Conservation (phyloP, 37 sponge, comb jelly and placozoan genomes). For the Tethya wilhelma region DNA sequence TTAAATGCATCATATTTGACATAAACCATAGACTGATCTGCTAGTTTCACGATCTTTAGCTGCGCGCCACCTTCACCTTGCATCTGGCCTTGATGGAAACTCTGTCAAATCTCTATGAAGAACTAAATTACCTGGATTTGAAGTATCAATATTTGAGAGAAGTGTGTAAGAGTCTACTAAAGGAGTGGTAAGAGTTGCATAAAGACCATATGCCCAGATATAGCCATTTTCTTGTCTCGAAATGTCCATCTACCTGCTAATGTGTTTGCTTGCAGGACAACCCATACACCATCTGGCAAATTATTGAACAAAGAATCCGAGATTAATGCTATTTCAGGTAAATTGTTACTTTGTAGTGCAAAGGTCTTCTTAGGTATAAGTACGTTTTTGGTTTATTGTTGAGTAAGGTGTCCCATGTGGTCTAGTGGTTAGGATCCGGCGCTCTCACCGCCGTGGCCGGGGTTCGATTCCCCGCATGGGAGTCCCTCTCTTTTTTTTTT, state of each 20-base stretch:
- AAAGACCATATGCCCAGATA: neutral
- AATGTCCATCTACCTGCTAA: too few relatives aligned
- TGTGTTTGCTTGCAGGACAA: too few relatives aligned
- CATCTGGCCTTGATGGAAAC: too few relatives aligned
- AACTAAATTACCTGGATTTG: conserved; percentile 19
- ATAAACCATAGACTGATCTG: too few relatives aligned
- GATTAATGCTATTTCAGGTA: neutral
- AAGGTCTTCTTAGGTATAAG: neutral
- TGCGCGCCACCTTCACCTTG: too few relatives aligned
- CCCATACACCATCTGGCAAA: too few relatives aligned
- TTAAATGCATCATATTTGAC: too few relatives aligned
- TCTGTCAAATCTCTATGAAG: conserved; percentile 9
- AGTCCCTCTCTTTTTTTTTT: conserved; percentile 34
- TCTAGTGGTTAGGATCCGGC: conserved; percentile 91
- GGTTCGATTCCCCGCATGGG: conserved; percentile 92
- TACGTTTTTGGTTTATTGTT: too few relatives aligned
- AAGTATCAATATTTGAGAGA: conserved; percentile 57
- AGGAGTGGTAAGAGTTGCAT: conserved; percentile 28
- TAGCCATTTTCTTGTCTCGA: neutral
- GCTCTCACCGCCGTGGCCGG: conserved; percentile 89
- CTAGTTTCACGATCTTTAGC: too few relatives aligned
- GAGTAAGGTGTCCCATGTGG: conserved; percentile 87
- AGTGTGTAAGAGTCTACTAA: conserved; percentile 20
- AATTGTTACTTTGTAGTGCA: too few relatives aligned
- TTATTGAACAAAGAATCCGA: too few relatives aligned